A percentile compares a stretch with the other conserved stretches of the same genome.
These are phyloP conservation scores for Procambarus virginalis DNA, from an alignment of 1,140 invertebrate species.

Conservation along the genomic window DNA sequence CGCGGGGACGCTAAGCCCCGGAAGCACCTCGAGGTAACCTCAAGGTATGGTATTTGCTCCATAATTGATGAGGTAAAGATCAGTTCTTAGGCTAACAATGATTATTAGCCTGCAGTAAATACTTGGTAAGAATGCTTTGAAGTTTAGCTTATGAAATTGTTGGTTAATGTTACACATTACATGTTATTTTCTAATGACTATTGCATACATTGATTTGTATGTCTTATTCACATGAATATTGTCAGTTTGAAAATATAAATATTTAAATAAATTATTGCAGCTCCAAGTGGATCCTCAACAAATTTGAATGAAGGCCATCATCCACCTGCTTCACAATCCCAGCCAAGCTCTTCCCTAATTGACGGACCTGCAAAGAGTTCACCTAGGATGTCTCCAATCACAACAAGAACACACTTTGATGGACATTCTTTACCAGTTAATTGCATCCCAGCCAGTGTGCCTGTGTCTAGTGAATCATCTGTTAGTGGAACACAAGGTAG, in stretches of 20 bases:
- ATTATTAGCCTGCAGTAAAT: no score
- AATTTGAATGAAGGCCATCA: slow-evolving; percentile 26
- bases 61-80: no score
- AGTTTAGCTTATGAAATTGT: no score
- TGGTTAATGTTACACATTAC: no score
- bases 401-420: slow-evolving; percentile 6
- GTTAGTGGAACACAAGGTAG: neutral
- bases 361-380: slow-evolving; percentile 15
- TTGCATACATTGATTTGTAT: no score
- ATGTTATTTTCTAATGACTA: no score
- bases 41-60: no score
- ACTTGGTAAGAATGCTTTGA: no score
- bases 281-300: slow-evolving; percentile 23
- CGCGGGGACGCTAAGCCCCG: no score
- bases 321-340: neutral
- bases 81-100: no score
- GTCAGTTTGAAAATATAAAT: no score
- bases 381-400: slow-evolving; percentile 26
- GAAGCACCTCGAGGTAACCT: no score
- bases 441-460: slow-evolving; percentile 29
- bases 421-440: neutral
- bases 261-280: slow-evolving; percentile 13
- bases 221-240: neutral
- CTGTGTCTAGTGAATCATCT: slow-evolving; percentile 33
- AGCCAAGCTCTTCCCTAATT: neutral